A percentile compares a stretch with the other conserved stretches of the same genome.
Conservation (phyloP, 2,797 vertebrate species). For the Leptatherina wallacei region DNA sequence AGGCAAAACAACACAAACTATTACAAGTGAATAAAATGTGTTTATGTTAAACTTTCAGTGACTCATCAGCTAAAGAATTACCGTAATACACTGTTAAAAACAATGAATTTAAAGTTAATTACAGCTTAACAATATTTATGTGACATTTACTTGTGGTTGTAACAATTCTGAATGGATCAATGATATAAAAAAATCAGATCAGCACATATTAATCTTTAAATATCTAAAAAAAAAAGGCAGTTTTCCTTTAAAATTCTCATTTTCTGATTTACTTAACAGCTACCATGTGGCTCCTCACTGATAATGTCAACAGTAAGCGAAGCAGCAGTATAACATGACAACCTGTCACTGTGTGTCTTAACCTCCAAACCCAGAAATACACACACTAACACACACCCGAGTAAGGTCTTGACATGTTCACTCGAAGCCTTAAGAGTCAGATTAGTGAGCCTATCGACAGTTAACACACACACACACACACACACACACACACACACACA, state of each 20-base stretch:
- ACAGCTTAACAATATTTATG: no score
- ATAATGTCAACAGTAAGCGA: constrained; percentile 54
- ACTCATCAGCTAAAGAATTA: no score
- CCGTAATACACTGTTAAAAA: no score
- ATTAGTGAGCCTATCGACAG: constrained; percentile 51
- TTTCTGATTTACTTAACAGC: constrained; percentile 2
- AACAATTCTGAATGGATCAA: no score
- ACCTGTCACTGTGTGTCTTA: constrained; percentile 45
- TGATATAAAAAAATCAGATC: no score
- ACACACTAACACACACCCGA: constrained; percentile 36
- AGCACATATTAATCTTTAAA: neutral
- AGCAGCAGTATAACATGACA: constrained; percentile 60
- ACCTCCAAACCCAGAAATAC: constrained; percentile 22
- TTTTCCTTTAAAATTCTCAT: neutral
- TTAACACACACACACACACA: constrained; percentile 38
- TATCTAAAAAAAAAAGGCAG: neutral
- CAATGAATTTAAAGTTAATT: no score
- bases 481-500: constrained; percentile 40
- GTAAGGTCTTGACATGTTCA: constrained; percentile 59
- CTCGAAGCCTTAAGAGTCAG: constrained; percentile 55
- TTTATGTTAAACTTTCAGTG: no score
- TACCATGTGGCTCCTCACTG: constrained; percentile 23
- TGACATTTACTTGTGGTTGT: no score
- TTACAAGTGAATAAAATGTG: no score
- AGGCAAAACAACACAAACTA: no score